Percentiles rank a stretch among this genome's conserved stretches.
Conservation (phyloP, 2,113 vertebrate genomes). For the Myotis brandtii region DNA sequence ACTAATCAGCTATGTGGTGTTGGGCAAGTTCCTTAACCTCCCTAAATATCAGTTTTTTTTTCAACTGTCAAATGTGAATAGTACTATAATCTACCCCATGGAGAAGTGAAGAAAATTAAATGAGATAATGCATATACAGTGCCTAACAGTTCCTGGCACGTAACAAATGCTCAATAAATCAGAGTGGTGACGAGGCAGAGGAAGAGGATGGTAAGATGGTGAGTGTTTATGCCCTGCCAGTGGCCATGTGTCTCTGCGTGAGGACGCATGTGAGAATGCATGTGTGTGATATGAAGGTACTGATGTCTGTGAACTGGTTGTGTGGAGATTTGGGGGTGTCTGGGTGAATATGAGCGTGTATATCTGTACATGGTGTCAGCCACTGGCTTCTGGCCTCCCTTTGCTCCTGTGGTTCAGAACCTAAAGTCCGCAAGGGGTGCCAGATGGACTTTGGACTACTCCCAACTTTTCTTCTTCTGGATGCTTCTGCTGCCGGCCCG, state of each 20-base stretch:
- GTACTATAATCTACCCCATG: background rate
- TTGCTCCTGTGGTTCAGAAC: conserved; percentile 28
- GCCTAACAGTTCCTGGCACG: background rate
- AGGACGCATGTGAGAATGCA: background rate
- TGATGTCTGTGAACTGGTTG: background rate
- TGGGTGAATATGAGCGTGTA: background rate
- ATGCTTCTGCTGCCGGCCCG: background rate
- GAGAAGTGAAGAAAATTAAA: conserved; percentile 41
- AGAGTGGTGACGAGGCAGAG: background rate
- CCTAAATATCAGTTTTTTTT: conserved; percentile 25
- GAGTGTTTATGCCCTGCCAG: background rate
- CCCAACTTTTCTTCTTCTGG: conserved; percentile 10
- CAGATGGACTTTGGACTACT: background rate
- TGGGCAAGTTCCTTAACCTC: background rate
- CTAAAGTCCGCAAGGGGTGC: background rate
- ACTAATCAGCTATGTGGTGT: background rate
- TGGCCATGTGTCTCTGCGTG: background rate
- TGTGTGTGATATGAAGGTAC: background rate
- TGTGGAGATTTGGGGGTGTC: background rate
- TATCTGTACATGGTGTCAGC: background rate
- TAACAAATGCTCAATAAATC: background rate
- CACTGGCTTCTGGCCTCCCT: conserved; percentile 1
- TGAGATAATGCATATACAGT: conserved; percentile 7
- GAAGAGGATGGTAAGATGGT: background rate
- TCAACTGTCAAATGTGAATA: conserved; percentile 36